These are phyloP conservation scores for Percopsis omiscomaycus DNA, from an alignment of 2,797 vertebrate species.

Conservation along the genomic window DNA sequence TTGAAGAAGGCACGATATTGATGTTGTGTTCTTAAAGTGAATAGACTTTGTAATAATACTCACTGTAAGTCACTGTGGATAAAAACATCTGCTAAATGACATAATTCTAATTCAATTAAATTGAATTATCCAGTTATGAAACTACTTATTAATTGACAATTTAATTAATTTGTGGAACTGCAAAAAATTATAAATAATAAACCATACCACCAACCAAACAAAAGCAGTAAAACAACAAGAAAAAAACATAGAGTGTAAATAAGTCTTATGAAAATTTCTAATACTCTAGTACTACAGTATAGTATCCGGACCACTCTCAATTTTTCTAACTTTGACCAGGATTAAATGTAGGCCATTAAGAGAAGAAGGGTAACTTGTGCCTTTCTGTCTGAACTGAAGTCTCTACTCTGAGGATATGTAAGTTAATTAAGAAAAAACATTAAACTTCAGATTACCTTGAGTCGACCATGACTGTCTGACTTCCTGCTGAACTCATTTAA, in stretches of 20 bases:
- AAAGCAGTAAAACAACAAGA: too few relatives aligned
- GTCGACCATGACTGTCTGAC: conserved; percentile 7
- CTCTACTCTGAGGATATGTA: conserved; percentile 22
- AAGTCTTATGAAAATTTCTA: too few relatives aligned
- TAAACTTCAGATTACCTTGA: conserved; percentile 24
- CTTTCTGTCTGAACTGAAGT: conserved; percentile 35
- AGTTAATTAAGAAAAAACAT: conserved; percentile 46
- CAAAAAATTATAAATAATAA: neutral
- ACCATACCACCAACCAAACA: neutral
- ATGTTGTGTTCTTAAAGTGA: conserved; percentile 4
- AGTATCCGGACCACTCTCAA: conserved; percentile 14
- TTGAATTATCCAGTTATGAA: too few relatives aligned
- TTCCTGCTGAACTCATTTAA: too few relatives aligned
- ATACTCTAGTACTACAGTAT: conserved; percentile 19
- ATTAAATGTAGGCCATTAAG: conserved; percentile 40
- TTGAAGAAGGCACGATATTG: neutral
- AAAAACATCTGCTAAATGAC: too few relatives aligned
- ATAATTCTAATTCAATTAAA: too few relatives aligned
- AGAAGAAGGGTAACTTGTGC: conserved; percentile 16
- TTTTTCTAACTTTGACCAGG: conserved; percentile 36
- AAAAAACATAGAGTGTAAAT: too few relatives aligned
- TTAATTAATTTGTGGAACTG: too few relatives aligned
- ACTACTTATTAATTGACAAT: too few relatives aligned
- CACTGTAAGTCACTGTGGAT: too few relatives aligned
- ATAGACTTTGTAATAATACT: too few relatives aligned